Conservation (phyloP, 35 echinoderm and acorn worm genomes). For the Stichopus chloronotus region DNA sequence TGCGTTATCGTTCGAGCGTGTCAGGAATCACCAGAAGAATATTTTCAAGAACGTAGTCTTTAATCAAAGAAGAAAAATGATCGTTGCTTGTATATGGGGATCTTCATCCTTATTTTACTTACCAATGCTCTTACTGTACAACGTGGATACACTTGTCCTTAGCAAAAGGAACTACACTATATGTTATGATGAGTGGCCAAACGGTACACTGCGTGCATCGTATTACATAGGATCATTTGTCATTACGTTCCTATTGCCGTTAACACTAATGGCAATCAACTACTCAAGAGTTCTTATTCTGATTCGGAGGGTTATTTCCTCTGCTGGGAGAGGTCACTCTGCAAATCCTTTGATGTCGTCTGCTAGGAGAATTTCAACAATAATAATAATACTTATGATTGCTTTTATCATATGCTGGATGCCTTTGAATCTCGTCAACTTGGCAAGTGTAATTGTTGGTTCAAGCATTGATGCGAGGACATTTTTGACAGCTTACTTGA, state of each 20-base stretch:
- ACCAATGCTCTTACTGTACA: neutral
- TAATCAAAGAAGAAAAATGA: neutral
- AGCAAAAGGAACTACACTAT: slow-evolving; percentile 8
- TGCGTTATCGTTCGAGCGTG: slow-evolving; percentile 23
- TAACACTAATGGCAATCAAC: slow-evolving; percentile 2
- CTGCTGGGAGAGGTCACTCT: neutral
- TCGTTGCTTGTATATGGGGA: neutral
- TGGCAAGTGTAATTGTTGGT: neutral
- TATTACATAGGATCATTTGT: slow-evolving; percentile 9
- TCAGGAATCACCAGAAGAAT: neutral
- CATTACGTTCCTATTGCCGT: slow-evolving; percentile 10
- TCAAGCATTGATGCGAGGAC: neutral
- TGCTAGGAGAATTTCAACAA: neutral
- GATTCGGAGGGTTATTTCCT: slow-evolving; percentile 16
- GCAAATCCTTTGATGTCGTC: neutral
- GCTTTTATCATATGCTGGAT: slow-evolving; percentile 30
- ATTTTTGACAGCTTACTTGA: slow-evolving; percentile 17
- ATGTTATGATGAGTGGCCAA: slow-evolving; percentile 23
- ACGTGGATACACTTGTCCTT: neutral
- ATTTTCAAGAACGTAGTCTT: neutral
- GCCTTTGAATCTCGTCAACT: neutral
- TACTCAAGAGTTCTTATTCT: neutral
- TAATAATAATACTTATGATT: neutral
- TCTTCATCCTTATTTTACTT: neutral
- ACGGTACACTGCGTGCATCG: neutral